Evolutionary conservation across 2,797 vertebrate species (phyloP).

Genomic region (Miichthys miiuy): DNA sequence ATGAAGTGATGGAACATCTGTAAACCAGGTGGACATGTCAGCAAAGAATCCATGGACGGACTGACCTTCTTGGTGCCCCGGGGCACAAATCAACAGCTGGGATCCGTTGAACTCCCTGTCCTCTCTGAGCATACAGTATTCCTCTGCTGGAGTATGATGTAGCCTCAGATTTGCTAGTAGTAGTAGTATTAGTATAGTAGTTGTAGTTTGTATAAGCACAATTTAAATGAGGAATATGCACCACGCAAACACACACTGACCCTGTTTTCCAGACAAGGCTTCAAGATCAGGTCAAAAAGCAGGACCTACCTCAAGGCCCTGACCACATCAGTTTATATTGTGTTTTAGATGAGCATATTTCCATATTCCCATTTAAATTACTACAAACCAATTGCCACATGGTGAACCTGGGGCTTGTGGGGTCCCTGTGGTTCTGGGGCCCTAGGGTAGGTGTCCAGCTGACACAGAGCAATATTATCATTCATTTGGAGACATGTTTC

Average conservation of each 20-base stretch:
- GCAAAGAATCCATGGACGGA: not conserved
- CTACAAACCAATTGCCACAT: not conserved
- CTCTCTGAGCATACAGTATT: not conserved
- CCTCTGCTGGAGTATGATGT: not conserved
- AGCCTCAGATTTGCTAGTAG: slow-evolving; percentile 2
- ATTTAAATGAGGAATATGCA: slow-evolving; percentile 5
- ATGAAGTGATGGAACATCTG: not conserved
- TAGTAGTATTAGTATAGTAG: too few species aligned
- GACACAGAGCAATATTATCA: not conserved
- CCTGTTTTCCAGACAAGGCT: not conserved
- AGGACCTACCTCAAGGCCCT: not conserved
- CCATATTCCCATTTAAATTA: not conserved
- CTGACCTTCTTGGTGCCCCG: not conserved
- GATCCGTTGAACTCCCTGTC: not conserved
- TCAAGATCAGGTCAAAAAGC: not conserved
- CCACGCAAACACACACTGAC: not conserved
- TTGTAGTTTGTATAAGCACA: slow-evolving; percentile 19
- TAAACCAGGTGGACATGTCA: not conserved
- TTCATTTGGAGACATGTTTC: not conserved
- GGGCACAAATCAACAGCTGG: slow-evolving; percentile 16
- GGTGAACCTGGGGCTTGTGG: not conserved
- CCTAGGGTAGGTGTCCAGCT: slow-evolving; percentile 2
- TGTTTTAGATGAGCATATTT: not conserved
- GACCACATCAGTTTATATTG: not conserved
- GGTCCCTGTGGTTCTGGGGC: not conserved